Base-by-base conservation (phyloP, 2,113 vertebrate genomes). In the Anguilla rostrata region DNA sequence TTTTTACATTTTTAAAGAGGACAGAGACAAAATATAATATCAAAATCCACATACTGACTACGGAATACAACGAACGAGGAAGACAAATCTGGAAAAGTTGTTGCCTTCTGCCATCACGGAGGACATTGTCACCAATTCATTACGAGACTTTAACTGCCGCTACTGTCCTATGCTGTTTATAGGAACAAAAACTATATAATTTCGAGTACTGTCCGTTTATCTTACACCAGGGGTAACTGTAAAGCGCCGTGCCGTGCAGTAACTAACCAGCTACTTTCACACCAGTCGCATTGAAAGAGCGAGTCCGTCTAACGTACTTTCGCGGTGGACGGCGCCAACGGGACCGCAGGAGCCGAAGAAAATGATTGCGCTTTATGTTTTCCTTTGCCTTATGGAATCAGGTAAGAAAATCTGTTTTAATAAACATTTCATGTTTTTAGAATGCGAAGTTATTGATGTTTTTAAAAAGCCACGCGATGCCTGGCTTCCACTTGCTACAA, bases 341-440 rank as follows among this genome's bases (percentile, higher is more conserved):
- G 84, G 84, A 84, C 43, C 49, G 9, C 43, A 79, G 90, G 75
- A 88, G 56, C 88, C 22, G 26, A 40, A 89, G 79, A 90, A 75
- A 88, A 96, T 96, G 94, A 86, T 89, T 82, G 88, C 90, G 87
- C 89, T 94, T 84, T 94, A 91, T 89, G 87, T 95, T 89, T 84
- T 94, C 78, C 88, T 96, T 87, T 94, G 94, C 94, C 92, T 95
- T 90, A 89, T 93, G 90, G 93, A 88, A 87, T 92, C 95, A 94
- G 94, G 95, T 96, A 94, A 93, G 93, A 87, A 56, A 0, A 6
- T n/a, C 26, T 39, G 56, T 6, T 46, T 56, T n/a, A 3, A 26
- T 87, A 5, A 1, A 20, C 22, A 75, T 75, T n/a, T 75, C 26
- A 75, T 34, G 20, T 20, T 29, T 26, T 43, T 43, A 60, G 11